Evolutionary conservation across 2,888 invertebrate species (phyloP), one percentile per base, ranked within the genome.

Genomic region (Philaethria dido): DNA sequence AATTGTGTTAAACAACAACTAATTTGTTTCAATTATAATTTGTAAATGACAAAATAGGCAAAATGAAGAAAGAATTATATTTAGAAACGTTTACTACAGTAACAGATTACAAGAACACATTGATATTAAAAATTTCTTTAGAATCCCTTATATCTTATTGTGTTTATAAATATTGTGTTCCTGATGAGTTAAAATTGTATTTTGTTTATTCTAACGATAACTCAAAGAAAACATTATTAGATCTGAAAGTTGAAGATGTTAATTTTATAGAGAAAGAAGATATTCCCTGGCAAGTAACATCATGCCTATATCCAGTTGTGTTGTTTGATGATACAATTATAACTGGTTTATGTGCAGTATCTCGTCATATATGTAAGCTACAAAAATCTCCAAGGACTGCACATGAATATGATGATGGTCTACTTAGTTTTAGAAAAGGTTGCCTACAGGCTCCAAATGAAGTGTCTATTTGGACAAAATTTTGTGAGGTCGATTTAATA

Each of bases 381-480:
- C 82, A 79, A 60, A 72, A 75, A 8, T 64, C 73, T 11, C 45
- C 70, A 0, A 72, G 63, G 6, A 75, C 79, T 47, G 13, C 66
- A 2, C 74, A 79, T 22, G 91, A 89, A 73, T 87, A 89, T 60
- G 89, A 89, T 52, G 89, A 92, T 60, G 87, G 92, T 20, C 84
- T 97, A 48, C 89, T 98, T 14, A 97, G 98, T 0, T 98, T 97
- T 79, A 95, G 97, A 69, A 94, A 94, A 70, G 94, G 96, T 62
- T 97, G 97, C 78, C 89, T 98, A 14, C 93, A 96, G 77, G 96
- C 97, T 1, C 97, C 97, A 62, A 95, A 97, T 29, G 98, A 98
- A 87, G 94, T 94, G 9, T 97, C 98, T 9, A 93, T 96, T 45
- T 98, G 98, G 98, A 98, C 98, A 0, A 96, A 96, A 78, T 98